These are phyloP conservation scores for Hoplostethus mediterraneus DNA, from an alignment of 2,797 vertebrate genomes.

Conservation along the genomic window DNA sequence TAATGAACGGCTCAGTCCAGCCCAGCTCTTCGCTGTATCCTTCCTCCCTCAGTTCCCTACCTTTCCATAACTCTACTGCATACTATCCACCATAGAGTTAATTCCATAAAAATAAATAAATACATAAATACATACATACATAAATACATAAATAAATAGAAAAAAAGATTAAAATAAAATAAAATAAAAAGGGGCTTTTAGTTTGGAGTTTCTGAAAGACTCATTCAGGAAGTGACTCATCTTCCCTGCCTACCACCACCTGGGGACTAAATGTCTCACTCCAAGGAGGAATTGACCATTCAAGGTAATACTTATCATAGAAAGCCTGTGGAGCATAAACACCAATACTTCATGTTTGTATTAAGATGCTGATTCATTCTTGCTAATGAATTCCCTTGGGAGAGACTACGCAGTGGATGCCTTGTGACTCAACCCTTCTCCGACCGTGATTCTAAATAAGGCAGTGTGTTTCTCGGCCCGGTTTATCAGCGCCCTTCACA, in stretches of 20 bases:
- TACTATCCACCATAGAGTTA: too few species aligned
- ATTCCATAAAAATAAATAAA: too few species aligned
- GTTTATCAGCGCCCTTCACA: constrained; percentile 55
- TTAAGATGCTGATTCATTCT: constrained; percentile 71
- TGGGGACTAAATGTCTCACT: constrained; percentile 65
- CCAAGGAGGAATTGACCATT: constrained; percentile 64
- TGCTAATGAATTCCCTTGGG: constrained; percentile 50
- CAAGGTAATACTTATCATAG: constrained; percentile 56
- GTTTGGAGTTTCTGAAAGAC: constrained; percentile 19
- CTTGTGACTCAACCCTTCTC: constrained; percentile 71
- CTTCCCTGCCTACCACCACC: constrained; percentile 34
- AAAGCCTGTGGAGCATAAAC: constrained; percentile 50
- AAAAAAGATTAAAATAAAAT: not conserved
- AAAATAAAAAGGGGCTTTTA: not conserved
- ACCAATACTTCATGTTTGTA: constrained; percentile 52
- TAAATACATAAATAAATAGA: too few species aligned
- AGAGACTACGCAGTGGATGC: constrained; percentile 31
- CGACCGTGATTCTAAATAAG: constrained; percentile 75
- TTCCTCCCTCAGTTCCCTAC: not conserved
- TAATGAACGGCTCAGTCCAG: not conserved
- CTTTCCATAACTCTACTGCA: not conserved
- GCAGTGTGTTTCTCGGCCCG: constrained; percentile 41
- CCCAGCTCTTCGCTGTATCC: too few species aligned
- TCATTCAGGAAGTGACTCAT: constrained; percentile 65
- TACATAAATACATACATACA: too few species aligned